phyloP scores from a whole-genome alignment of 2,113 vertebrate species.

The Grammomys surdaster region DNA sequence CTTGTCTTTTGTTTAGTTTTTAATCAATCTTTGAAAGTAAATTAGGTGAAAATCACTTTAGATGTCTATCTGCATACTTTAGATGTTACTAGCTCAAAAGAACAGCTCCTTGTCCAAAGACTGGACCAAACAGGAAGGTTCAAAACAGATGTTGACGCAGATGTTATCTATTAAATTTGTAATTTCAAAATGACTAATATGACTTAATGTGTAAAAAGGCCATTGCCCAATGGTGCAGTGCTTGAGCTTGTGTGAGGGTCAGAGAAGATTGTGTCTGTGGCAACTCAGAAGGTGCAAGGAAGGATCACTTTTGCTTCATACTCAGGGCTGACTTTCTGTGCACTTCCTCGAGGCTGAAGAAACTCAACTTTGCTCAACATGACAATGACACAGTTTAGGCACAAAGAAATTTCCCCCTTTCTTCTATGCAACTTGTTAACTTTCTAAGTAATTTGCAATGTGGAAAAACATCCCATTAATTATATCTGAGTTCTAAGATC shows the following conservation, averaged over 20 bases:
- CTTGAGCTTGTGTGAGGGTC: neutral
- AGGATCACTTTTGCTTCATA: neutral
- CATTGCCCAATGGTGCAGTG: conserved; percentile 3
- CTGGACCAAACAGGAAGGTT: conserved; percentile 23
- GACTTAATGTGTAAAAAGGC: conserved; percentile 50
- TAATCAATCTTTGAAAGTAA: conserved; percentile 34
- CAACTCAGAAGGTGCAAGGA: neutral
- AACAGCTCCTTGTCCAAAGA: conserved; percentile 15
- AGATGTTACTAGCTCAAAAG: neutral
- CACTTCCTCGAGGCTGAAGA: neutral
- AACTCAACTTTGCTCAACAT: conserved; percentile 63
- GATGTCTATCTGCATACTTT: neutral
- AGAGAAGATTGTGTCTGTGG: neutral
- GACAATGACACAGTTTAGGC: conserved; percentile 27
- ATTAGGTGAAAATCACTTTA: conserved; percentile 30
- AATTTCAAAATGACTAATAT: conserved; percentile 50
- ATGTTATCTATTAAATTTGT: conserved; percentile 40
- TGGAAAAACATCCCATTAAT: neutral
- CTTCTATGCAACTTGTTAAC: neutral
- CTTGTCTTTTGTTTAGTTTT: neutral
- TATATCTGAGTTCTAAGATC: neutral
- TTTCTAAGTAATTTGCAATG: neutral
- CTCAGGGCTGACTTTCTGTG: neutral
- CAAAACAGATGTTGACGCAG: neutral
- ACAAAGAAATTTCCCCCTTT: conserved; percentile 58